Conservation (phyloP, 2,888 invertebrate species). For the Polydrusus tereticollis region DNA sequence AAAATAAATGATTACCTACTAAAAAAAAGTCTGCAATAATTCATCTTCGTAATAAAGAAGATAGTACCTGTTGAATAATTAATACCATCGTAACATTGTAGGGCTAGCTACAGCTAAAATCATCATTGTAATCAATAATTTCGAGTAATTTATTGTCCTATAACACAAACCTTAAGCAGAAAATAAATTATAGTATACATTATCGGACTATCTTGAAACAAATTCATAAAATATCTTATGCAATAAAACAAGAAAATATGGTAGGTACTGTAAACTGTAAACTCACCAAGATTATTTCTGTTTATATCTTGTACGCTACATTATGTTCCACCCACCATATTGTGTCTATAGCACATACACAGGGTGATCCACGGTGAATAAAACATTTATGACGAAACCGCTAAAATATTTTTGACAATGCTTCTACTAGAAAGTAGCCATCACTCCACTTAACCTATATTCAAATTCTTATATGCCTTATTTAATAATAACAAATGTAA, state of each 20-base stretch:
- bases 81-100: conserved; percentile 4
- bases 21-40: no score
- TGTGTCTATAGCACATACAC: not conserved
- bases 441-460: no score
- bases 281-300: conserved; percentile 1
- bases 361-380: no score
- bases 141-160: not conserved
- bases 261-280: conserved; percentile 19
- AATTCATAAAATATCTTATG: conserved; percentile 16
- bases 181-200: conserved; percentile 1
- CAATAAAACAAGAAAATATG: conserved; percentile 20
- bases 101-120: not conserved
- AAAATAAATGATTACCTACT: no score
- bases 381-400: no score
- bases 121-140: conserved; percentile 1
- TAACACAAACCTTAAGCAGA: not conserved
- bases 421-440: no score
- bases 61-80: not conserved
- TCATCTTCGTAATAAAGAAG: conserved; percentile 1
- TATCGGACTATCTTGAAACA: conserved; percentile 14
- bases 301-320: not conserved
- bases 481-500: no score
- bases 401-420: no score
- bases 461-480: no score
- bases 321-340: conserved; percentile 3